These are phyloP conservation scores for Macaria notata DNA, from an alignment of 2,888 invertebrate species.

Conservation along the genomic window DNA sequence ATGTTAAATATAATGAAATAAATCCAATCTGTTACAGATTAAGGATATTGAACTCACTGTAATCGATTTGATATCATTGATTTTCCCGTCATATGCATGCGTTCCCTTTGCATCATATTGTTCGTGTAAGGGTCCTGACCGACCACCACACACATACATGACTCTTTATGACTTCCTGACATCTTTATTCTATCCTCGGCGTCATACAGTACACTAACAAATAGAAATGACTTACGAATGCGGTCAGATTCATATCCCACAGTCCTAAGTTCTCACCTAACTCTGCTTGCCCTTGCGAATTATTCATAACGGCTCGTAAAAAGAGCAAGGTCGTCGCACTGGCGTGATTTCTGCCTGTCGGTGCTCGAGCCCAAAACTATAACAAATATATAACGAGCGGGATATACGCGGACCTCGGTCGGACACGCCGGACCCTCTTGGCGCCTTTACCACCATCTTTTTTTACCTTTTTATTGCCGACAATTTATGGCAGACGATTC, in stretches of 20 bases:
- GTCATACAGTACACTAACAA: no score
- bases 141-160: no score
- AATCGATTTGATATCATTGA: no score
- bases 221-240: slow-evolving; percentile 23
- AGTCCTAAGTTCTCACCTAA: slow-evolving; percentile 34
- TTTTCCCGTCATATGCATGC: no score
- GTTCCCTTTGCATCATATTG: no score
- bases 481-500: slow-evolving; percentile 44
- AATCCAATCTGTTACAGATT: no score
- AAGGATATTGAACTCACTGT: no score
- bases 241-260: slow-evolving; percentile 13
- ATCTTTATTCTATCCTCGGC: no score
- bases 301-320: slow-evolving; percentile 62
- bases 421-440: slow-evolving; percentile 30
- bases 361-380: slow-evolving; percentile 37
- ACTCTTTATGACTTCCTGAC: no score
- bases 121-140: no score
- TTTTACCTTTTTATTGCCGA: slow-evolving; percentile 35
- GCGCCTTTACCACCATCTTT: slow-evolving; percentile 40
- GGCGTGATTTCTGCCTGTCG: slow-evolving; percentile 59
- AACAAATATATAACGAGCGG: slow-evolving; percentile 56
- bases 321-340: slow-evolving; percentile 75
- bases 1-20: no score
- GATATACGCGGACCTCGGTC: slow-evolving; percentile 64
- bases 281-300: slow-evolving; percentile 55